These are phyloP conservation scores for Callimorpha dominula DNA, from an alignment of 2,888 invertebrate genomes.

Conservation along the genomic window DNA sequence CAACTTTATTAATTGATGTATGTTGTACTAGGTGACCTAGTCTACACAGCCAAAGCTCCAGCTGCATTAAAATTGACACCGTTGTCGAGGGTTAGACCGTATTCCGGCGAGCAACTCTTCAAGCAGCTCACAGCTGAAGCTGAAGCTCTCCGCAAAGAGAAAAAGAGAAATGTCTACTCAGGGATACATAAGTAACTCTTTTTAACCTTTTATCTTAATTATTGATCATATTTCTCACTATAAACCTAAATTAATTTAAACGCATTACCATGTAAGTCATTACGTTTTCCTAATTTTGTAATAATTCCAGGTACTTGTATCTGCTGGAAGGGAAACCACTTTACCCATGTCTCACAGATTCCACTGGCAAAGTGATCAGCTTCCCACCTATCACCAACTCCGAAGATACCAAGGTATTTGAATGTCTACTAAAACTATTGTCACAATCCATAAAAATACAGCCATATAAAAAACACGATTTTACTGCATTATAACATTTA, in stretches of 20 bases:
- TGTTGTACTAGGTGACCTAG: conserved; percentile 79
- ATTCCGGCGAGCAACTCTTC: conserved; percentile 90
- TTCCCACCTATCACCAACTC: conserved; percentile 96
- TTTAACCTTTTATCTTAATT: not conserved
- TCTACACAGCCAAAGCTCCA: conserved; percentile 90
- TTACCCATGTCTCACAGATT: conserved; percentile 91
- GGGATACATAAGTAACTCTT: conserved; percentile 91
- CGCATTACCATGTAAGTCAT: not conserved
- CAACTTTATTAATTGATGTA: not conserved
- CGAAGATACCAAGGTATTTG: conserved; percentile 90
- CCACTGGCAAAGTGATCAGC: conserved; percentile 90
- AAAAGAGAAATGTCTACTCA: conserved; percentile 93
- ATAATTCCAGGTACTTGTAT: conserved; percentile 88
- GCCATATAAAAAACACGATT: not conserved
- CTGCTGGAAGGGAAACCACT: conserved; percentile 91
- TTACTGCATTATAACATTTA: not conserved
- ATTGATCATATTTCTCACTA: not conserved
- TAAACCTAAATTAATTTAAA: too few species aligned
- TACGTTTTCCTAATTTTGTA: not conserved
- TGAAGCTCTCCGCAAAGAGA: conserved; percentile 92
- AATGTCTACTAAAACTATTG: not conserved
- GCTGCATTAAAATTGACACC: conserved; percentile 89
- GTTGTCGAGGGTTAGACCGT: conserved; percentile 86
- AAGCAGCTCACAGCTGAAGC: conserved; percentile 91
- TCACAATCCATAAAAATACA: not conserved